Conservation (phyloP, 1,140 invertebrate species). For the Spodoptera frugiperda region DNA sequence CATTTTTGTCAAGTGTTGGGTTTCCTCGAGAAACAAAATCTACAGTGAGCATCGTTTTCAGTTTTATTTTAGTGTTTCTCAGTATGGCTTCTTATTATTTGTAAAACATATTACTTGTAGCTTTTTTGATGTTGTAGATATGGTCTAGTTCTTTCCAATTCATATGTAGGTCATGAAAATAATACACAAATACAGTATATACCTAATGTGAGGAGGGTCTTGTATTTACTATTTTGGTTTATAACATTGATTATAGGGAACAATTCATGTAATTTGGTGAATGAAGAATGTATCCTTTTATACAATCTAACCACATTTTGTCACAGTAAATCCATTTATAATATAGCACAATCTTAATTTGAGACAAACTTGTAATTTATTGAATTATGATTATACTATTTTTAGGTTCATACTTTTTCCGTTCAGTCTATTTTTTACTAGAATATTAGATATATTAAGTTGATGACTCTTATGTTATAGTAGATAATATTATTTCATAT, state of each 20-base stretch:
- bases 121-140: not conserved
- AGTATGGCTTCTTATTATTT: not conserved
- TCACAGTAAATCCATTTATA: no score
- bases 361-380: no score
- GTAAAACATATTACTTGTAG: not conserved
- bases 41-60: conserved; percentile 51
- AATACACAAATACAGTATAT: conserved; percentile 39
- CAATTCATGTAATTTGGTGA: no score
- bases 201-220: not conserved
- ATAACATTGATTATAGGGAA: not conserved
- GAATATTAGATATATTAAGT: no score
- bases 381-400: no score
- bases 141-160: conserved; percentile 10
- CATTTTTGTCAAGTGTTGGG: conserved; percentile 62
- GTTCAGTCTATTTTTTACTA: no score
- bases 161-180: conserved; percentile 56
- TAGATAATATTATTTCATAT: no score
- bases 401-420: no score
- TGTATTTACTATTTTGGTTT: conserved; percentile 1
- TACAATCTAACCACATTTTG: no score
- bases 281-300: no score
- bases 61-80: not conserved
- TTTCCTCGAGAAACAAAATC: conserved; percentile 55
- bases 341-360: no score
- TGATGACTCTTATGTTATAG: no score